Evolutionary conservation across 1,140 invertebrate species (phyloP).

Genomic region (Lordiphosa clarofinis): DNA sequence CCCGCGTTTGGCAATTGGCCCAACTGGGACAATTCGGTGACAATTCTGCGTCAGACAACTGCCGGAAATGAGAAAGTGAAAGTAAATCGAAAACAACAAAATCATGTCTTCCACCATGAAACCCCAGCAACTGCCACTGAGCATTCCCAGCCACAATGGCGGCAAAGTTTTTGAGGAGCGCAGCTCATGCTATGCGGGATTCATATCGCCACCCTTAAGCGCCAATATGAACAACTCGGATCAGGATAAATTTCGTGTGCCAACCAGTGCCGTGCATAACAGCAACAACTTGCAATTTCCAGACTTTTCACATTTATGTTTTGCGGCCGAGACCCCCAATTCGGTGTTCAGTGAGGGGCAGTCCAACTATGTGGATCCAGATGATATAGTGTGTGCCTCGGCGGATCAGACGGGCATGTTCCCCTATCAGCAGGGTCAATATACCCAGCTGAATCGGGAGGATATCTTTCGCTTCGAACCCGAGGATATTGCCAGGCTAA

Average conservation of each 20-base stretch:
- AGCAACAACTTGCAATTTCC: constrained; percentile 59
- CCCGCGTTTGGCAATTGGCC: constrained; percentile 68
- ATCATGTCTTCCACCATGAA: constrained; percentile 63
- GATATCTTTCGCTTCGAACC: constrained; percentile 78
- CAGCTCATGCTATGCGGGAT: constrained; percentile 41
- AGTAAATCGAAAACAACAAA: constrained; percentile 27
- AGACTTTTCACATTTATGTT: constrained; percentile 66
- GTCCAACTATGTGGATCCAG: constrained; percentile 39
- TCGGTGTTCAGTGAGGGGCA: constrained; percentile 66
- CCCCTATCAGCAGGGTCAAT: constrained; percentile 62
- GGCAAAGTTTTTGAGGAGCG: constrained; percentile 35
- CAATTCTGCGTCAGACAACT: constrained; percentile 26
- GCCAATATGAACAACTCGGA: constrained; percentile 28
- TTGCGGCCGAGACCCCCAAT: constrained; percentile 69
- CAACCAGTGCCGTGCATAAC: constrained; percentile 13
- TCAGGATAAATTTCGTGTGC: constrained; percentile 35
- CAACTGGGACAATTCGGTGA: constrained; percentile 33
- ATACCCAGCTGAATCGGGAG: constrained; percentile 63
- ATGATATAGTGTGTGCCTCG: constrained; percentile 56
- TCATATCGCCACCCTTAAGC: constrained; percentile 69
- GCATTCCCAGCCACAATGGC: constrained; percentile 43
- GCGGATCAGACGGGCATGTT: constrained; percentile 35
- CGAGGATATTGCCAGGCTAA: constrained; percentile 74
- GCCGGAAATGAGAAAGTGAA: constrained; percentile 66
- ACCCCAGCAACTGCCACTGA: constrained; percentile 36